Evolutionary conservation across 2,888 invertebrate species (phyloP), one percentile per base, ranked within the genome.

Genomic region (Gastrophysa polygoni): DNA sequence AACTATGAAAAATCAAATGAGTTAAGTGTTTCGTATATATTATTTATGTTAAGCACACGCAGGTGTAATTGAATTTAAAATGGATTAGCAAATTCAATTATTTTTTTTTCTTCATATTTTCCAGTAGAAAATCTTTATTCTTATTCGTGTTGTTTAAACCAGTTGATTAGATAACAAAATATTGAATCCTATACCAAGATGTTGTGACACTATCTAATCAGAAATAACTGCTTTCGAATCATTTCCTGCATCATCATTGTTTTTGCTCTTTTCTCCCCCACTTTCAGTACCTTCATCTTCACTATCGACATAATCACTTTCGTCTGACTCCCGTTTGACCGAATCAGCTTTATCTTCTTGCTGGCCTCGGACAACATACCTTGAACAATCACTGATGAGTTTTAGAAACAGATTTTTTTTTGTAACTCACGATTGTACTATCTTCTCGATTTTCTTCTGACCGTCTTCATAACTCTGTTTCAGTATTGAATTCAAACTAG

Each of bases 361-460:
- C 51, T 74, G 70, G 63, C 73, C 71, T 57, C 71, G 70, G 29
- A 55, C 63, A 5, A 69, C 71, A 68, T 69, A 71, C 24, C 71
- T 71, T 56, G 32, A 67, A 51, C 61, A 32, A 28, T 24, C 43
- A 49, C 34, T 16, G 32, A 20, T 44, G 10, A 38, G 4, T 49
- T 11, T 34, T 3, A 18, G n/a, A 32, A 49, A 8, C 24, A 32
- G 10, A n/a, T n/a, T 10, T 21, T 21, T 28, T 16, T n/a, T 28
- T 32, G 18, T 7, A 3, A 69, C 70, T 64, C 64, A 79, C 71
- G 73, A 71, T 57, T 75, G 68, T 14, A 70, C 73, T 17, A 78
- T 50, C 61, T 75, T 71, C 38, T 73, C 70, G 49, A 76, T 68
- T 63, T 72, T 74, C 34, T 67, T 63, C 38, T 71, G 67, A 3